These are phyloP conservation scores for Guaruba guarouba DNA, from an alignment of 2,113 vertebrate species.

Conservation along the genomic window DNA sequence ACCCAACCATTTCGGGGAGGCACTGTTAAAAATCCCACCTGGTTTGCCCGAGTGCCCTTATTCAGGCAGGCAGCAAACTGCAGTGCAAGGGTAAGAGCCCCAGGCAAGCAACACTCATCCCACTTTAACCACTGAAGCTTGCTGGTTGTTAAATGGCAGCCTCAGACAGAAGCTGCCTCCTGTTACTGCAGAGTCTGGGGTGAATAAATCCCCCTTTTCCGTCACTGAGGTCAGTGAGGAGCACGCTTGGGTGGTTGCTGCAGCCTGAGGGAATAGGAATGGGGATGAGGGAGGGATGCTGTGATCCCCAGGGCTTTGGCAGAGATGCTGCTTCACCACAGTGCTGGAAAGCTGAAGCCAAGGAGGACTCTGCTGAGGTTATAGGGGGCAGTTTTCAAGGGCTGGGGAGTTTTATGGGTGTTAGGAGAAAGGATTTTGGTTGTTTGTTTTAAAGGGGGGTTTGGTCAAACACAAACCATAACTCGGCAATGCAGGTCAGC, in stretches of 20 bases:
- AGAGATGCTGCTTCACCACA: rapidly evolving
- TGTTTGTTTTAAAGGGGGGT: not conserved
- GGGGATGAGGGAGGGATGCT: not conserved
- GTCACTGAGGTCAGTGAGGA: rapidly evolving
- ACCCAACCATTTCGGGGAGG: rapidly evolving
- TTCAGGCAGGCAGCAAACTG: not conserved
- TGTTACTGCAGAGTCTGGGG: not conserved
- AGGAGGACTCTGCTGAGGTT: not conserved
- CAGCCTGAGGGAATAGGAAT: not conserved
- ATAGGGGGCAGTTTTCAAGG: rapidly evolving
- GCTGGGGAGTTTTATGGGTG: not conserved
- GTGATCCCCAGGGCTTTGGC: not conserved
- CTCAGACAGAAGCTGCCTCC: not conserved
- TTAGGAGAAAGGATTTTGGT: not conserved
- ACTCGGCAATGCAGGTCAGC: not conserved
- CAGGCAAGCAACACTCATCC: not conserved
- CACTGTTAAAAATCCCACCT: not conserved
- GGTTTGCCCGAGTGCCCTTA: not conserved
- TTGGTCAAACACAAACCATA: not conserved
- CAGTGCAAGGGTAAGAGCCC: not conserved
- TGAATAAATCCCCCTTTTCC: not conserved
- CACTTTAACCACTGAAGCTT: not conserved
- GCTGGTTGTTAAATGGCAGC: not conserved
- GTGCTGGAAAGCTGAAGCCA: rapidly evolving
- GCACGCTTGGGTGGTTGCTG: rapidly evolving